Evolutionary conservation across 1,140 invertebrate species (phyloP).

Genomic region (Cydia pomonella): DNA sequence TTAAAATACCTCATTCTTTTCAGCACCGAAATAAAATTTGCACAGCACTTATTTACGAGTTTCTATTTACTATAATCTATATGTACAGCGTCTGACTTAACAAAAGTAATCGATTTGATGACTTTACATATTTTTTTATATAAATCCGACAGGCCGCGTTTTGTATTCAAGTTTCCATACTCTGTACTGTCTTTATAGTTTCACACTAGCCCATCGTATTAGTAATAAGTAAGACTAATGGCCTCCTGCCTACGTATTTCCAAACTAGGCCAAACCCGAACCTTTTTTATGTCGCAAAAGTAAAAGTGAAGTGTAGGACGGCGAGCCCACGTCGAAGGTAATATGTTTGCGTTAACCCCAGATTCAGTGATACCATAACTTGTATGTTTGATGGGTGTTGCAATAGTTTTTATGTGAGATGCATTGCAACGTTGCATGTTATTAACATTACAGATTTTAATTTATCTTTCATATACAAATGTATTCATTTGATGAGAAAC

Average conservation of each 20-base stretch:
- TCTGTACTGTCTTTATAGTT: not conserved
- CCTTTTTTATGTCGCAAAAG: slow-evolving; percentile 12
- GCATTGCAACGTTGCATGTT: too few relatives aligned
- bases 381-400: not conserved
- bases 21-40: too few relatives aligned
- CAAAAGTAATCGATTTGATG: not conserved
- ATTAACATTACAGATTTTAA: too few relatives aligned
- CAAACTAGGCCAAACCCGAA: slow-evolving; percentile 15
- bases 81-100: too few relatives aligned
- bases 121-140: not conserved
- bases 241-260: slow-evolving; percentile 1
- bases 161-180: not conserved
- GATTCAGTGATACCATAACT: not conserved
- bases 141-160: not conserved
- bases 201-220: not conserved
- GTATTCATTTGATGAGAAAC: too few relatives aligned
- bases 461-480: too few relatives aligned
- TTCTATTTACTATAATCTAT: too few relatives aligned
- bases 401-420: not conserved
- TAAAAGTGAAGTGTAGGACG: slow-evolving; percentile 18
- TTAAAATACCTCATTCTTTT: too few relatives aligned
- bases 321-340: not conserved
- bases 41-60: too few relatives aligned
- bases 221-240: slow-evolving; percentile 16
- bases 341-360: not conserved